Conservation (phyloP, 2,797 vertebrate genomes). For the Numenius phaeopus region DNA sequence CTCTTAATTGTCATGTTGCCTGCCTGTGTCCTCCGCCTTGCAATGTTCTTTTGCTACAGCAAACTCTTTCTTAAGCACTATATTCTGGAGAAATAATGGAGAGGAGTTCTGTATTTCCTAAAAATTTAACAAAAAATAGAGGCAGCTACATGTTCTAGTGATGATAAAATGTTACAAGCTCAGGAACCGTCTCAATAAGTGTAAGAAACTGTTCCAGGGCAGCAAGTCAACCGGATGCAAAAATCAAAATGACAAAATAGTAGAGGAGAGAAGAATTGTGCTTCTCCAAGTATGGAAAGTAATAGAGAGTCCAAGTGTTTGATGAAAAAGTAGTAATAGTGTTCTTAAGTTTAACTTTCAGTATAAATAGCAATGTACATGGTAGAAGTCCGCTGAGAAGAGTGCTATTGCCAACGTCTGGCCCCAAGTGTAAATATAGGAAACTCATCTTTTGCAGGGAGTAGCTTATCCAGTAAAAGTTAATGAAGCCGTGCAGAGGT, state of each 20-base stretch:
- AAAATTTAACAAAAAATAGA: background rate
- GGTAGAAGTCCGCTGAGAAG: background rate
- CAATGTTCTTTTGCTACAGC: background rate
- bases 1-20: background rate
- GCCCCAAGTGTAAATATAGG: background rate
- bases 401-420: background rate
- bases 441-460: background rate
- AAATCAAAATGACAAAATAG: background rate
- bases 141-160: background rate
- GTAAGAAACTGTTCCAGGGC: background rate
- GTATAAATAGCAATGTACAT: background rate
- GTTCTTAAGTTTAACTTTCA: background rate
- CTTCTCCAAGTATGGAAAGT: background rate
- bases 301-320: background rate
- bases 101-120: background rate
- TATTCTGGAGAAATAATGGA: background rate
- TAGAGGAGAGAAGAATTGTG: background rate
- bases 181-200: background rate
- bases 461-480: constrained; percentile 8
- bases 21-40: background rate
- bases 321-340: background rate
- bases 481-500: constrained; percentile 11
- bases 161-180: background rate
- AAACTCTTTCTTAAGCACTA: background rate
- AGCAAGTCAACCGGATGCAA: background rate